Evolutionary conservation across 1,140 invertebrate species (phyloP), one percentile per base, ranked within the genome.

Genomic region (Drosophila orosa): DNA sequence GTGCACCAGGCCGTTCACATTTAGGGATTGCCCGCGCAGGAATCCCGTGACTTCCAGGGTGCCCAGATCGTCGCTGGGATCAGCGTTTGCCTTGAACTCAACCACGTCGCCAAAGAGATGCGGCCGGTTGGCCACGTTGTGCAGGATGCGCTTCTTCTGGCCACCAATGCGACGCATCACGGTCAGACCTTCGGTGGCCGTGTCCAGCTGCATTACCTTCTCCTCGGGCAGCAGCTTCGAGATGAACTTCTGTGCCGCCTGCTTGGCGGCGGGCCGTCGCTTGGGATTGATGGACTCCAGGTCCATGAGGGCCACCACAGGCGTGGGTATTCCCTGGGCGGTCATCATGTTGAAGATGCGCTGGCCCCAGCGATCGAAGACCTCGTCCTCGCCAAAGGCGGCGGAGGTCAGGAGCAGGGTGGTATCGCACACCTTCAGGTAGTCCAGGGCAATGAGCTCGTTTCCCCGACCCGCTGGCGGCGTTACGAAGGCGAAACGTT

Each of bases 1-100:
- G 87, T 99, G 97, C 47, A 99, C 93, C 47, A 99, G 93, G 74
- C 95, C 93, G 94, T 99, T 99, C 0, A 97, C 97, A 92, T 95
- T 96, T 39, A 98, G 92, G 8, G 96, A 93, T 77, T 95, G 94
- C 1, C 97, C 97, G 84, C 97, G 93, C 47, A 99, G 92, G 92
- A 96, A 98, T 3, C 98, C 98, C 66, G 95, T 95, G 2, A 99
- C 92, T 93, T 96, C 96, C 29, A 99, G 92, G 35, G 95, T 97
- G 22, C 97, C 97, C 82, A 92, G 35, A 5, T 92, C 86, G 0
- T 80, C 92, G 27, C 92, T 92, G 57, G 93, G 93, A 87, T 94
- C 92, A 59, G 74, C 39, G 89, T 95, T 92, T 8, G 94, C 91
- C 62, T 94, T 92, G 94, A 95, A 98, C 67, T 95, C 93, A 9